phyloP scores from a whole-genome alignment of 2,888 invertebrate genomes.

The Harpalus rufipes region DNA sequence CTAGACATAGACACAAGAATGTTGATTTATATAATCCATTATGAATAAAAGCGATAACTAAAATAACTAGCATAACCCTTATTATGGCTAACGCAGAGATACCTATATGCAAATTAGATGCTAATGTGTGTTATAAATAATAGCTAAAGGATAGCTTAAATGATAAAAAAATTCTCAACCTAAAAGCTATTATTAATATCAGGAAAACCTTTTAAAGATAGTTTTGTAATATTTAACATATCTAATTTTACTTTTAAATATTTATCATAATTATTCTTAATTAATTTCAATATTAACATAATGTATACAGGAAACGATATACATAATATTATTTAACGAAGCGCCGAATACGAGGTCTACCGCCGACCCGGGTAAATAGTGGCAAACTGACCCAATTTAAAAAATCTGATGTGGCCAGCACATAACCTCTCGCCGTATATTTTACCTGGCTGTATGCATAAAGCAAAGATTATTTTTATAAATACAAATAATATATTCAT shows the following conservation, averaged over 20 bases:
- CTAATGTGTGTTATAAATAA: slow-evolving; percentile 3
- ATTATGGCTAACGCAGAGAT: slow-evolving; percentile 28
- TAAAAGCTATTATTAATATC: background rate
- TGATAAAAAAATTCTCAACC: background rate
- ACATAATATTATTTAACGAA: too few species aligned
- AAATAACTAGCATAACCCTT: background rate
- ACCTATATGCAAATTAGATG: slow-evolving; percentile 49
- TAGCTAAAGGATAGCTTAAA: background rate
- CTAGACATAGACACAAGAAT: slow-evolving; percentile 34
- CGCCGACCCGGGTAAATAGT: too few species aligned
- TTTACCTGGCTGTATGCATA: too few species aligned
- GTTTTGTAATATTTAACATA: background rate
- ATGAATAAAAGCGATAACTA: slow-evolving; percentile 47
- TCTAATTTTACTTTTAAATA: background rate
- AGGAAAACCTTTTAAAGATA: background rate
- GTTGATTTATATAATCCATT: slow-evolving; percentile 62
- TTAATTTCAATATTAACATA: too few species aligned
- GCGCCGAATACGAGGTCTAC: too few species aligned
- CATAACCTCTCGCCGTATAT: too few species aligned
- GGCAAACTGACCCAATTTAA: too few species aligned
- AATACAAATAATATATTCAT: too few species aligned
- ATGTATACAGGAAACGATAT: too few species aligned
- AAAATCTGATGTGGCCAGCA: too few species aligned
- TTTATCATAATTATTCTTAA: background rate
- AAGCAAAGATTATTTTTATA: too few species aligned